Percentiles rank a stretch among this genome's conserved stretches.
Conservation (phyloP, 2,113 vertebrate species). For the Danionella cerebrum region DNA sequence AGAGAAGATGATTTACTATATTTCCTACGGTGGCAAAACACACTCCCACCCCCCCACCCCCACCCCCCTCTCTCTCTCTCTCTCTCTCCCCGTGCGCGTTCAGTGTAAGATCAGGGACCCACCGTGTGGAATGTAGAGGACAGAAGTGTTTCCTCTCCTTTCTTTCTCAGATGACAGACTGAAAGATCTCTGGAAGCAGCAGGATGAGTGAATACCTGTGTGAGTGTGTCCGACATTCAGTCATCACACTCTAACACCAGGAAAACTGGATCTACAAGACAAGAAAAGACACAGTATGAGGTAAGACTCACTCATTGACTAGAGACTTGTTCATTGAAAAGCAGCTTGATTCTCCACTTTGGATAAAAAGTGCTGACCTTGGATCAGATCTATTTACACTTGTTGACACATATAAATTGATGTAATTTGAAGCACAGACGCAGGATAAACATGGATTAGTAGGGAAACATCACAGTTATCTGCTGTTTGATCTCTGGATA, state of each 20-base stretch:
- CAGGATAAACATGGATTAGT: neutral
- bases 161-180: neutral
- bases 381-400: neutral
- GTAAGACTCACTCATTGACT: slow-evolving; percentile 12
- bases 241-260: slow-evolving; percentile 16
- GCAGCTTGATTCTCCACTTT: too few species aligned
- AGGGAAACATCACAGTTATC: neutral
- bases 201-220: slow-evolving; percentile 10
- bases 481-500: neutral
- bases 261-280: slow-evolving; percentile 12
- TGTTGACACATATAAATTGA: neutral
- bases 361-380: neutral
- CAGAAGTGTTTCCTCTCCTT: slow-evolving; percentile 13
- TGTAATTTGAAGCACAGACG: neutral
- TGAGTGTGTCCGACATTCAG: neutral
- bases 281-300: neutral
- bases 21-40: too few species aligned
- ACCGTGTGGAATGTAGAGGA: slow-evolving; percentile 7
- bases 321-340: neutral
- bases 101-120: neutral
- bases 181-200: neutral
- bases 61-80: neutral
- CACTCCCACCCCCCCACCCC: neutral
- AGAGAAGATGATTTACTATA: too few species aligned
- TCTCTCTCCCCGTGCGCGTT: neutral